phyloP scores from a whole-genome alignment of 2,888 invertebrate genomes.

The Phaonia tiefii region DNA sequence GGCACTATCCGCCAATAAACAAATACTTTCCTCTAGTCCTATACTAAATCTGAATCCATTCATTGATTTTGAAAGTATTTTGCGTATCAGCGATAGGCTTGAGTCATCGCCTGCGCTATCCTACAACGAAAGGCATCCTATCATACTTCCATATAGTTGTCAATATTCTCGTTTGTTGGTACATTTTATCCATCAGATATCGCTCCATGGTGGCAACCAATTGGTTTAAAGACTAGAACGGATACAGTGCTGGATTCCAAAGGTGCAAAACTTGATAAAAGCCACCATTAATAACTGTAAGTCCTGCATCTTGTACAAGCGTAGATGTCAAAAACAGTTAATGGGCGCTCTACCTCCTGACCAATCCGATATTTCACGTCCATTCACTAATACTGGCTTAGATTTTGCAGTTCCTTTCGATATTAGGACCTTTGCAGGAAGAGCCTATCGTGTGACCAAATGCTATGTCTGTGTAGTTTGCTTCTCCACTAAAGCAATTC shows the following conservation, averaged over 20 bases:
- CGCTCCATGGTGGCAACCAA: conserved; percentile 11
- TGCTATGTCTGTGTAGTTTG: conserved; percentile 40
- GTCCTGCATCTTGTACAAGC: not conserved
- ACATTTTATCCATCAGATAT: not conserved
- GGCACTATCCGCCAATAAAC: not conserved
- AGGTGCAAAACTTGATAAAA: not conserved
- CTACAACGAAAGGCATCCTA: conserved; percentile 23
- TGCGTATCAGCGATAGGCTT: not conserved
- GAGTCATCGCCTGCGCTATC: conserved; percentile 21
- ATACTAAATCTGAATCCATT: conserved; percentile 21
- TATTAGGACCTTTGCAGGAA: not conserved
- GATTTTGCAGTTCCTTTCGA: conserved; percentile 48
- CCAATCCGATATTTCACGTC: not conserved
- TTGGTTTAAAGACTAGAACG: not conserved
- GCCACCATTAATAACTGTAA: not conserved
- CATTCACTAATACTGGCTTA: conserved; percentile 30
- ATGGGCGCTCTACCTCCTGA: conserved; percentile 36
- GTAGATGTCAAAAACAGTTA: not conserved
- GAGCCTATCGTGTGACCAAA: conserved; percentile 13
- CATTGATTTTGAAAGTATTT: not conserved
- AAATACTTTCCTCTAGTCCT: not conserved
- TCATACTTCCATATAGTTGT: not conserved
- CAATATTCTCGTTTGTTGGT: not conserved
- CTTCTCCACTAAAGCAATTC: not conserved
- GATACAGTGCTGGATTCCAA: conserved; percentile 14